Evolutionary conservation across 1,140 invertebrate genomes (phyloP).

Genomic region (Sesamia nonagrioides): DNA sequence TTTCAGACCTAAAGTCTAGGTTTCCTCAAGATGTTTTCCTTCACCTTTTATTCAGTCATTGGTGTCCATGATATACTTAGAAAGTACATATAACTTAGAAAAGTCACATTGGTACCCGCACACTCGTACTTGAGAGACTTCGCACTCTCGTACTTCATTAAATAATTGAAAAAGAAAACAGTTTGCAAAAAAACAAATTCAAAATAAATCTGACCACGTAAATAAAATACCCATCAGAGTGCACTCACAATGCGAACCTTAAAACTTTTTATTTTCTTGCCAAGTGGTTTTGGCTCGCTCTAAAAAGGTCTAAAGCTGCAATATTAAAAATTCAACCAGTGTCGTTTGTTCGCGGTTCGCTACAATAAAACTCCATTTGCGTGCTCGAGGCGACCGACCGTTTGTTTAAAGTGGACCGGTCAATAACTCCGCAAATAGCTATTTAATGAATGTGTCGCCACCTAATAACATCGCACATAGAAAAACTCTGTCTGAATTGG

Average conservation of each 20-base stretch:
- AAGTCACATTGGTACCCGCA: too few relatives aligned
- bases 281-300: neutral
- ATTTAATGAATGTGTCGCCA: slow-evolving; percentile 64
- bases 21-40: too few relatives aligned
- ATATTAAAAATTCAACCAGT: slow-evolving; percentile 43
- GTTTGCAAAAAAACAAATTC: too few relatives aligned
- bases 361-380: slow-evolving; percentile 55
- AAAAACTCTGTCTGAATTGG: slow-evolving; percentile 67
- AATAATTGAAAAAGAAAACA: too few relatives aligned
- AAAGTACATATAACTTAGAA: too few relatives aligned
- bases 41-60: too few relatives aligned
- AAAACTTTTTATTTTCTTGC: slow-evolving; percentile 18
- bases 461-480: slow-evolving; percentile 59
- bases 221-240: slow-evolving; percentile 7
- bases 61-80: too few relatives aligned
- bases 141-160: too few relatives aligned
- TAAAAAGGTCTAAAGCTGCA: slow-evolving; percentile 2
- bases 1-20: too few relatives aligned
- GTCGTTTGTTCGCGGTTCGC: neutral
- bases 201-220: neutral
- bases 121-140: too few relatives aligned
- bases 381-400: slow-evolving; percentile 35
- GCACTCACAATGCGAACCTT: neutral
- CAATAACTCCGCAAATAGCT: slow-evolving; percentile 68
- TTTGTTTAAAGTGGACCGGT: slow-evolving; percentile 59